Evolutionary conservation across 2,797 vertebrate species (phyloP).

Genomic region (Falco rusticolus): DNA sequence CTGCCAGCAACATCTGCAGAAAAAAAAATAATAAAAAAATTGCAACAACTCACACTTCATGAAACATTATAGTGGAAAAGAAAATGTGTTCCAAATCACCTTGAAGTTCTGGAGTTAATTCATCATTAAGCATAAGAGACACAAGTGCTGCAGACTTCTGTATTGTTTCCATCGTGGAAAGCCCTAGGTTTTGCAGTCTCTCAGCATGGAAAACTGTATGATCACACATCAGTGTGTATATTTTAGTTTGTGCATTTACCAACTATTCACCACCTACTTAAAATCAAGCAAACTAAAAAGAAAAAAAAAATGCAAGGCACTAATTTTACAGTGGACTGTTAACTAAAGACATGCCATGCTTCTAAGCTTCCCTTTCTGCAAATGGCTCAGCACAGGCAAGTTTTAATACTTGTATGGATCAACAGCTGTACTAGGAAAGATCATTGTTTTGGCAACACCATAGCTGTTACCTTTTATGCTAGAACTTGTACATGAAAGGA

Average conservation of each 20-base stretch:
- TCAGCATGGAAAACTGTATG: not conserved
- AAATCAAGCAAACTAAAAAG: not conserved
- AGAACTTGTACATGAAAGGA: not conserved
- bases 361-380: not conserved
- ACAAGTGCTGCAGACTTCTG: not conserved
- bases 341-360: not conserved
- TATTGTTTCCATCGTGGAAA: slow-evolving; percentile 39
- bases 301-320: not conserved
- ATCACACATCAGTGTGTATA: not conserved
- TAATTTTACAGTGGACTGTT: not conserved
- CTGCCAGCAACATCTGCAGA: slow-evolving; percentile 47
- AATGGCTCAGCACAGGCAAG: not conserved
- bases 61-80: slow-evolving; percentile 68
- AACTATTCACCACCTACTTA: not conserved
- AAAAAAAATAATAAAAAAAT: not conserved
- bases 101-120: slow-evolving; percentile 53
- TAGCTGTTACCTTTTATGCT: not conserved
- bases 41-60: slow-evolving; percentile 54
- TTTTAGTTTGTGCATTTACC: not conserved
- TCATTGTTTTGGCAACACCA: not conserved
- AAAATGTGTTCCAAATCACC: slow-evolving; percentile 52
- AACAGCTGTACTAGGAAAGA: not conserved
- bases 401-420: not conserved
- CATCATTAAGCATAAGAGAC: not conserved
- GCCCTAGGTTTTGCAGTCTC: not conserved